Base-by-base conservation (phyloP, 2,888 invertebrate species). In the Trachelus stipa region DNA sequence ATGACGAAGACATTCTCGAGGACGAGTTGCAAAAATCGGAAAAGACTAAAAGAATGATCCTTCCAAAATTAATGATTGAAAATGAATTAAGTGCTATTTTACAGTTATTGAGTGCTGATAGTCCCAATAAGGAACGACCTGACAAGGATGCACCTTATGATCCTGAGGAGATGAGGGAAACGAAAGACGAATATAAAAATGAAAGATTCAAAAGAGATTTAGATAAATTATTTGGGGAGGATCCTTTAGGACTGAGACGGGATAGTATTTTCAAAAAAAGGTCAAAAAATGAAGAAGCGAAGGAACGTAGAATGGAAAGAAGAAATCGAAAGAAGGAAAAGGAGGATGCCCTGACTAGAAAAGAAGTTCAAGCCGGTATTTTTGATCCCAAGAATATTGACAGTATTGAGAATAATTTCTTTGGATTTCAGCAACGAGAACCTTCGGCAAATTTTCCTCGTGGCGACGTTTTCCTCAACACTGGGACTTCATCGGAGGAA, bases 391-490 rank as follows among this genome's bases (percentile, higher is more conserved):
- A 68, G 9, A 75, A 34, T 11, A 69, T 34, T 12, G 83, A 85
- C 11, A 87, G 82, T 76, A 78, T 33, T 1, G 87, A 88, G 12
- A 85, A 87, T 40, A 82, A 84, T 68, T 90, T 88, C 73, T 86
- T 85, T 34, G 88, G 86, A 3, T 86, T 89, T 77, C 77, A 81
- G 12, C 69, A 77, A 31, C 80, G 75, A 23, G 80, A 85, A 9
- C 85, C 87, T 0, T 11, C 80, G 0, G 77, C 81, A 15, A 81
- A 81, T 31, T 90, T 88, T 31, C 87, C 88, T 0, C 56, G 82
- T 1, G 86, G 84, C 1, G 87, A 90, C 33, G 79, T 88, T 12
- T 85, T 83, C 35, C 35, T 86, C 4, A 73, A 73, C 4, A 81
- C 82, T 1, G 86, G 77, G 0, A 77, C 81, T 12, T 82, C 82